phyloP scores from a whole-genome alignment of 2,888 invertebrate genomes.

The Cheiracanthium punctorium region DNA sequence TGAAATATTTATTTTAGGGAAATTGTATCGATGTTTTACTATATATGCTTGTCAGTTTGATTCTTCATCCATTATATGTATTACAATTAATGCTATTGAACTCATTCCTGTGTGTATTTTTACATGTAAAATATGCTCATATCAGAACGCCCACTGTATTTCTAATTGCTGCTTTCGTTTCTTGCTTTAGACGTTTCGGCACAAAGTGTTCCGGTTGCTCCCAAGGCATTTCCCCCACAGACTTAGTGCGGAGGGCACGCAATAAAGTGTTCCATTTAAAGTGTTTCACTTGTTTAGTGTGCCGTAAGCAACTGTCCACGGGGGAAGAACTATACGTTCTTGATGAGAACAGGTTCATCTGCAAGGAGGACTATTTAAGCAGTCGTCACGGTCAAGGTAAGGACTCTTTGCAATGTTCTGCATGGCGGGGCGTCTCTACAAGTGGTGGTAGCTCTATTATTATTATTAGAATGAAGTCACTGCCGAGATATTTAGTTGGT shows the following conservation, averaged over 20 bases:
- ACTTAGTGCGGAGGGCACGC: slow-evolving; percentile 95
- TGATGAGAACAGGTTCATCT: slow-evolving; percentile 99
- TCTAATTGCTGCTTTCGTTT: slow-evolving; percentile 22
- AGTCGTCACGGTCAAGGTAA: slow-evolving; percentile 74
- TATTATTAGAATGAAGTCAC: no score
- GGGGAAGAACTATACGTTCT: slow-evolving; percentile 98
- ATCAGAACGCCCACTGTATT: no score
- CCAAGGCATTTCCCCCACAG: slow-evolving; percentile 96
- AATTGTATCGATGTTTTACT: no score
- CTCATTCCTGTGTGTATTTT: neutral
- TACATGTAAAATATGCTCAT: neutral
- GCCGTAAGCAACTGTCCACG: slow-evolving; percentile 96
- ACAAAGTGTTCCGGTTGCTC: slow-evolving; percentile 98
- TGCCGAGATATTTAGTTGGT: no score
- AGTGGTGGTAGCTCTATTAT: no score
- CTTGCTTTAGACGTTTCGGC: slow-evolving; percentile 89
- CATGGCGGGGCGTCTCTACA: no score
- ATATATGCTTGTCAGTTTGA: no score
- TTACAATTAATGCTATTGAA: neutral
- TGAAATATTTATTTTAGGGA: no score
- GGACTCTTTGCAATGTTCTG: no score
- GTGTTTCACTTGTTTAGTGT: slow-evolving; percentile 99
- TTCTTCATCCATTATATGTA: no score
- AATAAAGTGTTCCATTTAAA: slow-evolving; percentile 99
- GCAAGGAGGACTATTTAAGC: slow-evolving; percentile 95